Conservation (phyloP, 2,797 vertebrate species). For the Phyllotis vaccarum region DNA sequence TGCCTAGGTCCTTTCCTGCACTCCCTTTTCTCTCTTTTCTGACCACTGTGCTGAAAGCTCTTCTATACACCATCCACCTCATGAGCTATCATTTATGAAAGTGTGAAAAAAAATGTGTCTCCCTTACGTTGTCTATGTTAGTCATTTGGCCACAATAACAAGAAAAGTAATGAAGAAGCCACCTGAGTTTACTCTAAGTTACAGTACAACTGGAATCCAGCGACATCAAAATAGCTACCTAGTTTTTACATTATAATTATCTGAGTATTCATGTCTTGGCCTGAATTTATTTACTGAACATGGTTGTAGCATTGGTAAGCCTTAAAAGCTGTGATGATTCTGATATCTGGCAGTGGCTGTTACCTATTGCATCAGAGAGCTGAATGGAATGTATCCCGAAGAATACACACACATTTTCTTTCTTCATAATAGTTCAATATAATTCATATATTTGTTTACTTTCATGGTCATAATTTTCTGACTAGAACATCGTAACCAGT, state of each 20-base stretch:
- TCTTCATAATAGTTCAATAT: background rate
- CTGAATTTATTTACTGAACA: background rate
- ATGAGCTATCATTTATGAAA: background rate
- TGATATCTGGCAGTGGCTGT: background rate
- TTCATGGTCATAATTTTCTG: background rate
- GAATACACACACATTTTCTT: background rate
- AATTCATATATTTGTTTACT: background rate
- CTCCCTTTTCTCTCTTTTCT: background rate
- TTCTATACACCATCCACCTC: background rate
- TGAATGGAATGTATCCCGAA: background rate
- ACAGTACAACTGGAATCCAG: background rate
- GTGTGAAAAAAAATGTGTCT: background rate
- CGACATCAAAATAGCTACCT: background rate
- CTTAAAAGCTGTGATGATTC: background rate
- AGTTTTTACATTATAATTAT: background rate
- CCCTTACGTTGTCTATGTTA: background rate
- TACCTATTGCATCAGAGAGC: background rate
- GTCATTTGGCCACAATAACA: background rate
- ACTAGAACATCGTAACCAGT: background rate
- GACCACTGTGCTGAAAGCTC: background rate
- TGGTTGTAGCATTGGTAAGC: no score
- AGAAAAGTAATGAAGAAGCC: background rate
- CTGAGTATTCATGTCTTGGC: background rate
- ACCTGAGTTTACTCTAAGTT: constrained; percentile 32
- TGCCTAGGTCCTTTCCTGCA: background rate